Conservation (phyloP, 2,888 invertebrate genomes). For the Erynnis tages region DNA sequence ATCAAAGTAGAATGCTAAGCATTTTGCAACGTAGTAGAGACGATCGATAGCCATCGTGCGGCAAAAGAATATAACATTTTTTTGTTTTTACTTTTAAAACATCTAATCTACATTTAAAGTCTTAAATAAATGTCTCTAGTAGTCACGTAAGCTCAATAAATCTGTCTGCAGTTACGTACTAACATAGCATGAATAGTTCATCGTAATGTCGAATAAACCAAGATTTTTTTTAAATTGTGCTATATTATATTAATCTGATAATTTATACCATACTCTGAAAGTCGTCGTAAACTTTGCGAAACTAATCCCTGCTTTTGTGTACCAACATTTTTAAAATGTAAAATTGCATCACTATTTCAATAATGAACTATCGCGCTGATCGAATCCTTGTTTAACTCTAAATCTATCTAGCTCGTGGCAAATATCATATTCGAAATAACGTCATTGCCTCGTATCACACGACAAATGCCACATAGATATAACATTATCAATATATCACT, state of each 20-base stretch:
- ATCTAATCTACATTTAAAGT: not conserved
- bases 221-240: slow-evolving; percentile 7
- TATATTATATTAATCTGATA: not conserved
- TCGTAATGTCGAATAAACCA: slow-evolving; percentile 3
- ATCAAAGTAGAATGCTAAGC: slow-evolving; percentile 1
- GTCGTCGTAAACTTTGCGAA: slow-evolving; percentile 25
- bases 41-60: not conserved
- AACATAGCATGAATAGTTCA: not conserved
- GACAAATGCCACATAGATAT: slow-evolving; percentile 1
- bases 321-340: slow-evolving; percentile 13
- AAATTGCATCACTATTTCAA: slow-evolving; percentile 4
- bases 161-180: not conserved
- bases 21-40: not conserved
- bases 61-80: too few species aligned
- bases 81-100: not conserved
- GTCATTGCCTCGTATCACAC: slow-evolving; percentile 19
- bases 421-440: not conserved
- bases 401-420: not conserved
- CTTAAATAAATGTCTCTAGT: not conserved
- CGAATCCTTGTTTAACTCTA: too few species aligned
- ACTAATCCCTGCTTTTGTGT: slow-evolving; percentile 21
- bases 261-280: too few species aligned
- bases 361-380: not conserved
- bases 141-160: slow-evolving; percentile 2
- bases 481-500: not conserved